phyloP scores from a whole-genome alignment of 2,113 vertebrate genomes.

The Sylvia atricapilla region DNA sequence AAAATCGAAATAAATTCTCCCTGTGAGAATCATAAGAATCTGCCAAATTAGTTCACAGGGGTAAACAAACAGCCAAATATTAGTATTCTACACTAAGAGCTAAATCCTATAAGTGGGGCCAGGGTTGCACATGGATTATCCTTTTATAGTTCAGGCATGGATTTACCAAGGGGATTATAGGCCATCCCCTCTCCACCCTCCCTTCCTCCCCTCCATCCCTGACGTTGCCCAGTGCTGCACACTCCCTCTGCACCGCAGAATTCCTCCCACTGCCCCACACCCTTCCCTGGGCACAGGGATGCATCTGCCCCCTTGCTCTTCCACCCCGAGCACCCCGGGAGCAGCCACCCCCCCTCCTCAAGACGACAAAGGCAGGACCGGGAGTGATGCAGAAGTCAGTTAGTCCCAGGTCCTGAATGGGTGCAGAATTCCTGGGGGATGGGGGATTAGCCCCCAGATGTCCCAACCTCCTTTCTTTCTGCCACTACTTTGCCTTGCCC shows the following conservation, averaged over 20 bases:
- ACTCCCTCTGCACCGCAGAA: accelerated
- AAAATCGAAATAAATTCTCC: constrained; percentile 66
- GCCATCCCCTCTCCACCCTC: constrained; percentile 14
- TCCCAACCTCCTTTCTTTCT: constrained; percentile 23
- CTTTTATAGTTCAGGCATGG: constrained; percentile 67
- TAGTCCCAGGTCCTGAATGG: not conserved
- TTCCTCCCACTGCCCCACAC: accelerated
- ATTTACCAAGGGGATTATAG: constrained; percentile 69
- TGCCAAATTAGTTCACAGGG: constrained; percentile 66
- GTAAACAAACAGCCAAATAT: constrained; percentile 71
- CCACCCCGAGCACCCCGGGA: accelerated
- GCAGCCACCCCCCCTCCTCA: not conserved
- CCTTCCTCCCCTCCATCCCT: not conserved
- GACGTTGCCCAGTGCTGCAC: not conserved
- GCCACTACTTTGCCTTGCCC: not conserved
- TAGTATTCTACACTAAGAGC: constrained; percentile 64
- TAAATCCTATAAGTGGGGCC: constrained; percentile 66
- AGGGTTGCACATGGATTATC: constrained; percentile 67
- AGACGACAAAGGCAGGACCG: not conserved
- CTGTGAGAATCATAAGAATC: constrained; percentile 63
- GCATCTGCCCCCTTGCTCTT: not conserved
- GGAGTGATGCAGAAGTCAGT: not conserved
- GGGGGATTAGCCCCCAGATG: constrained; percentile 32
- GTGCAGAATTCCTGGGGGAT: constrained; percentile 4
- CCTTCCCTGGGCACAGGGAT: not conserved